Evolutionary conservation across 2,797 vertebrate species (phyloP).

Genomic region (Nyctibius grandis): DNA sequence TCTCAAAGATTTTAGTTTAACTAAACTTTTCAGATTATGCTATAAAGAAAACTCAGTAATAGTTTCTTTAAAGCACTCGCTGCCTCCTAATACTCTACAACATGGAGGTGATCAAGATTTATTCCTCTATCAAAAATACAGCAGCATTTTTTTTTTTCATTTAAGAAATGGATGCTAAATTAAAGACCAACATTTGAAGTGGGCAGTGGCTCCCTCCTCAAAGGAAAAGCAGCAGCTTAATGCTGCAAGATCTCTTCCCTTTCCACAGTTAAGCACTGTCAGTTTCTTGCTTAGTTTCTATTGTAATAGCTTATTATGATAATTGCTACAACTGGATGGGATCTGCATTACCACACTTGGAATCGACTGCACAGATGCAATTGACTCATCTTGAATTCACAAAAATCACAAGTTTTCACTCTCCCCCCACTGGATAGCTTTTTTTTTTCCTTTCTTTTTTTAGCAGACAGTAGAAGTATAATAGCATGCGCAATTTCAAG

Average conservation of each 20-base stretch:
- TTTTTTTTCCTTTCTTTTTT: not conserved
- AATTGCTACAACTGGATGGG: not conserved
- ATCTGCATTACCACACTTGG: not conserved
- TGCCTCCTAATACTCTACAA: not conserved
- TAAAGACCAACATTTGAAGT: not conserved
- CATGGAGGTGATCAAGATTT: not conserved
- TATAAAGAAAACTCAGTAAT: not conserved
- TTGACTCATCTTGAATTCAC: not conserved
- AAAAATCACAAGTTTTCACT: not conserved
- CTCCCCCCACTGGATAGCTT: not conserved
- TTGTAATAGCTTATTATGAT: not conserved
- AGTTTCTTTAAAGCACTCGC: not conserved
- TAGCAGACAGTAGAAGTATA: not conserved
- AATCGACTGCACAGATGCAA: not conserved
- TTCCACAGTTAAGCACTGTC: not conserved
- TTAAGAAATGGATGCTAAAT: not conserved
- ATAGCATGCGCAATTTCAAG: accelerated
- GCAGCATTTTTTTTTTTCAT: not conserved
- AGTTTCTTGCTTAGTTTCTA: not conserved
- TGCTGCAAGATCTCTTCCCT: not conserved
- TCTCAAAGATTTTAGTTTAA: not conserved
- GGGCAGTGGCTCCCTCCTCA: not conserved
- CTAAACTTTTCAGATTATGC: not conserved
- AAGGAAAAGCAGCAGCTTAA: not conserved
- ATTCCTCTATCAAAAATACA: not conserved